These are phyloP conservation scores for Ceratina japonica DNA, from an alignment of 1,140 invertebrate species.

Conservation along the genomic window DNA sequence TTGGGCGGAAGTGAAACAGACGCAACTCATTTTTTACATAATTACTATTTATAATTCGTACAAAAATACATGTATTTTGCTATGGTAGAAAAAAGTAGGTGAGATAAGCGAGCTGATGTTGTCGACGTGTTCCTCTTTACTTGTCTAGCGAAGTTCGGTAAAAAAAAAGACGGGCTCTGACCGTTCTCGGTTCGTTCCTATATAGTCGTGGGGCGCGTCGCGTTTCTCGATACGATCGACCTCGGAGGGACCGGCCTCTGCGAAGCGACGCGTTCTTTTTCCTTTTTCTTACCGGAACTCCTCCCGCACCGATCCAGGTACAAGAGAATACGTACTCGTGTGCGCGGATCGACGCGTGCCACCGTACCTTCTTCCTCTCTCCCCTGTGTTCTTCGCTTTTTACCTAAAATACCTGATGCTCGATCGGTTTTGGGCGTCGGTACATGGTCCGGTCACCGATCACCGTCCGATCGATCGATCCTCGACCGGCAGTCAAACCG, in stretches of 20 bases:
- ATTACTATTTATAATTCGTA: constrained; percentile 67
- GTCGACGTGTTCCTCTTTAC: too few species aligned
- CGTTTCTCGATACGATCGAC: constrained; percentile 28
- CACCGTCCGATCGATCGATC: not conserved
- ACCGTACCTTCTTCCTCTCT: not conserved
- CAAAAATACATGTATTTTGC: constrained; percentile 69
- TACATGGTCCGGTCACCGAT: not conserved
- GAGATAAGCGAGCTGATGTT: constrained; percentile 53
- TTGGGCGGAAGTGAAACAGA: constrained; percentile 16
- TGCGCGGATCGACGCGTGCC: constrained; percentile 6
- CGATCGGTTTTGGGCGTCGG: not conserved
- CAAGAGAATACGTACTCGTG: constrained; percentile 20
- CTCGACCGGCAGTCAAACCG: constrained; percentile 8
- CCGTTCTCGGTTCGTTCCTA: constrained; percentile 24
- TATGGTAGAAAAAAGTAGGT: constrained; percentile 66
- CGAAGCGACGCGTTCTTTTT: constrained; percentile 12
- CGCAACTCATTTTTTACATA: constrained; percentile 12
- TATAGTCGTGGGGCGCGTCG: constrained; percentile 49
- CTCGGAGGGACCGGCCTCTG: constrained; percentile 29
- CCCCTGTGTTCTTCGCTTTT: constrained; percentile 6
- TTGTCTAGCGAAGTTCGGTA: constrained; percentile 53
- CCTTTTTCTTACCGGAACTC: constrained; percentile 17
- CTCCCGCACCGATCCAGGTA: constrained; percentile 52
- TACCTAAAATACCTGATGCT: constrained; percentile 34
- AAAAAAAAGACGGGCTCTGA: constrained; percentile 21